Base-by-base conservation (phyloP, 2,113 vertebrate genomes). In the Corvus hawaiiensis region DNA sequence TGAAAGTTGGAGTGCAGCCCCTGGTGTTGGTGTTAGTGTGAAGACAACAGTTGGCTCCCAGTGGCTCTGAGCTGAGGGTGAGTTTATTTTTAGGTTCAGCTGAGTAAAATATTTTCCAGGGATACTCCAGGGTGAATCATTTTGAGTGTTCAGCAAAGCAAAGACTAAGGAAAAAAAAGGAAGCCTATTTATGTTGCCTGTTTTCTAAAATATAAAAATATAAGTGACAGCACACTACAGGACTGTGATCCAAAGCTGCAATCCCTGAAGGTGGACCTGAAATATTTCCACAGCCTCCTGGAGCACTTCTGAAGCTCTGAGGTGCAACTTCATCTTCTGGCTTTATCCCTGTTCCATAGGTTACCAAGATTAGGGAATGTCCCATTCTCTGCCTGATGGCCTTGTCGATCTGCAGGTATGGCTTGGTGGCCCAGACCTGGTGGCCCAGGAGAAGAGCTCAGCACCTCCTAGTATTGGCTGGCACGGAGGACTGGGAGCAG, bases 31-130 rank as follows among this genome's bases (percentile, higher is more conserved):
- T 76, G 87, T 48, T 80, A n/a, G 39, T 13, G 14, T 56, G 46
- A 75, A 88, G 62, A 55, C 64, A 94, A 77, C 84, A 78, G 32
- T 44, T 87, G 87, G 87, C 66, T 89, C 52, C 32, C 7, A 10
- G 58, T 5, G 8, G 64, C 48, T 80, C 87, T 61, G 43, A 87
- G 73, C 39, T 71, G 41, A 84, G 23, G 84, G 18, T 5, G 2
- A 39, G 63, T 91, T 91, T 96, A 94, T 95, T 96, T 97, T 94
- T 89, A 95, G 80, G 62, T 62, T 26, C 37, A 85, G 68, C 28
- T 66, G 33, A 90, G 64, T 44, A 84, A 94, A 94, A 84, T 94
- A 75, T 84, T 96, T 96, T 94, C 83, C 87, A 91, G 52, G 56
- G 74, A 58, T 39, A 81, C 51, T 39, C 90, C 58, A 59, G 14